Conservation (phyloP, 2,113 vertebrate species). For the Synodontis membranacea region DNA sequence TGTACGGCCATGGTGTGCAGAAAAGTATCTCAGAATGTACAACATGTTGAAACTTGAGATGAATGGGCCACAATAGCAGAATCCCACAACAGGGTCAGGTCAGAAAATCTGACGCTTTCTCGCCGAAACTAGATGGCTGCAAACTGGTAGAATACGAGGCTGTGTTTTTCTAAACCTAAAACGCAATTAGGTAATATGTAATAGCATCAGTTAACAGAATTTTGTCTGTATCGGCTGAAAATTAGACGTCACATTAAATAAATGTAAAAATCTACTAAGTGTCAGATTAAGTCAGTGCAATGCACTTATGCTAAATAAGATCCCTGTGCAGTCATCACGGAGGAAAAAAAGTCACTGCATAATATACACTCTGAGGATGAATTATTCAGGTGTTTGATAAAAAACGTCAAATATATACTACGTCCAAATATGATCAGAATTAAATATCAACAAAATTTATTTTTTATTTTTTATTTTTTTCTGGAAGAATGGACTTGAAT, state of each 20-base stretch:
- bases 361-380: neutral
- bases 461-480: too few species aligned
- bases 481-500: too few species aligned
- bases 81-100: neutral
- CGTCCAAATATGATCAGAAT: too few species aligned
- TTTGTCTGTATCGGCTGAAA: conserved; percentile 2
- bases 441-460: too few species aligned
- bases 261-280: conserved; percentile 1
- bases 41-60: neutral
- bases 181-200: neutral
- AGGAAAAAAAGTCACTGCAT: neutral
- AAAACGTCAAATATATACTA: too few species aligned
- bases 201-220: neutral
- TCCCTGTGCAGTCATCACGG: neutral
- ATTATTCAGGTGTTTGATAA: too few species aligned
- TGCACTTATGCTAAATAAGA: neutral
- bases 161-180: neutral
- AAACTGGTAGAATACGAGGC: neutral
- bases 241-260: neutral
- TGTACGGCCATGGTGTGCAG: neutral
- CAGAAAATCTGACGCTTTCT: neutral
- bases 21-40: neutral
- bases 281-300: neutral
- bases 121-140: neutral
- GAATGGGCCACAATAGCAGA: neutral